A percentile compares a stretch with the other conserved stretches of the same genome.
Conservation (phyloP, 64 coral and sea anemone species). For the Exaiptasia diaphana region DNA sequence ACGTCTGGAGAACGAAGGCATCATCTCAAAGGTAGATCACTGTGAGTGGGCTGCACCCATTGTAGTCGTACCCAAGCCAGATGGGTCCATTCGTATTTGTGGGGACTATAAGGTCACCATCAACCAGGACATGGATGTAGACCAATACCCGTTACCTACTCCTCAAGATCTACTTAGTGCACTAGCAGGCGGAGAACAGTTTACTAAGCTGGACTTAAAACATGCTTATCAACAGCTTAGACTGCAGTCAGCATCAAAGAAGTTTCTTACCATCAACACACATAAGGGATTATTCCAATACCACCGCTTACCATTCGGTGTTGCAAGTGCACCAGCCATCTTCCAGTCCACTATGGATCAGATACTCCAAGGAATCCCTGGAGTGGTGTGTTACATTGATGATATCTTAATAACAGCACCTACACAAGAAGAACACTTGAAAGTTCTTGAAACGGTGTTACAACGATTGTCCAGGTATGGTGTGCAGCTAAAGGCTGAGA, state of each 20-base stretch:
- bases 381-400: no score
- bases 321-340: not conserved
- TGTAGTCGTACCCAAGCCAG: not conserved
- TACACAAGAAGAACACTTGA: no score
- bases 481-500: not conserved
- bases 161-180: not conserved
- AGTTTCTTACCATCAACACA: conserved; percentile 38
- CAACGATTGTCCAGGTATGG: not conserved
- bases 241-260: not conserved
- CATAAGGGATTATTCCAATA: conserved; percentile 8
- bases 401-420: no score
- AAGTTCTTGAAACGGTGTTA: not conserved
- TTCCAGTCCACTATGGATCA: conserved; percentile 39
- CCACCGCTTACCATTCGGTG: conserved; percentile 17
- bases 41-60: conserved; percentile 8
- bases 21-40: not conserved
- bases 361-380: conserved; percentile 23
- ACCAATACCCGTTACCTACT: conserved; percentile 13
- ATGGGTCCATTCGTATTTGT: conserved; percentile 17
- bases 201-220: conserved; percentile 18
- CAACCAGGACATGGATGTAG: conserved; percentile 2
- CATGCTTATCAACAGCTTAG: conserved; percentile 23
- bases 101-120: conserved; percentile 56
- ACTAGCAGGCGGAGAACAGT: not conserved
- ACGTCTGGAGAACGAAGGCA: not conserved